A percentile compares a stretch with the other conserved stretches of the same genome.
Conservation (phyloP, 2,113 vertebrate species). For the Riparia riparia region DNA sequence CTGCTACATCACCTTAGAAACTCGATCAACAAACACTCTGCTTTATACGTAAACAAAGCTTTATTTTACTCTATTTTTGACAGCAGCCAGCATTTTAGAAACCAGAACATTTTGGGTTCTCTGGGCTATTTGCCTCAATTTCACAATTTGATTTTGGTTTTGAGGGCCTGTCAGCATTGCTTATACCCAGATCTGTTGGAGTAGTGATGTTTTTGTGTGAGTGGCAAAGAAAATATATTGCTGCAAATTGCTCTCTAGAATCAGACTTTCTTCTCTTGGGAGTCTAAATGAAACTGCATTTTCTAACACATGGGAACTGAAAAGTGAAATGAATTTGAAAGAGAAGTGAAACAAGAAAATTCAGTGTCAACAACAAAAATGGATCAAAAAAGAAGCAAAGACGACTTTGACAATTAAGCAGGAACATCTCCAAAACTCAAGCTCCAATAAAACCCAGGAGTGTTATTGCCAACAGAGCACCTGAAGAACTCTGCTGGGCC, state of each 20-base stretch:
- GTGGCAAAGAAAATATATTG: constrained; percentile 4
- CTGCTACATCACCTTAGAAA: constrained; percentile 70
- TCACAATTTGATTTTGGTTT: constrained; percentile 40
- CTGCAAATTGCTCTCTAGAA: constrained; percentile 28
- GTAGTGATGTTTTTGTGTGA: neutral
- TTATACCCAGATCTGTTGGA: constrained; percentile 5
- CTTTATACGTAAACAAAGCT: constrained; percentile 40
- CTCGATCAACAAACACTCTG: constrained; percentile 62
- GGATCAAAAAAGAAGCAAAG: neutral
- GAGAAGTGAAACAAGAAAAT: constrained; percentile 48
- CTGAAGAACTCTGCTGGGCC: neutral
- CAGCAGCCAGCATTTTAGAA: constrained; percentile 21
- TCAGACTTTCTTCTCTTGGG: neutral
- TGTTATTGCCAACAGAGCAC: neutral
- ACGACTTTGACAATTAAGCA: neutral
- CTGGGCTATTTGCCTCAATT: constrained; percentile 31
- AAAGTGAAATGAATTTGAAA: neutral
- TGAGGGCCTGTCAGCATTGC: constrained; percentile 43
- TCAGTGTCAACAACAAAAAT: neutral
- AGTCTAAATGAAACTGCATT: constrained; percentile 32
- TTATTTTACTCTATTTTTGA: constrained; percentile 51
- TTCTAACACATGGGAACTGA: constrained; percentile 33
- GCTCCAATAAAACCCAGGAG: neutral
- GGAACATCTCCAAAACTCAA: neutral
- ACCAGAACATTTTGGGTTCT: constrained; percentile 7